Evolutionary conservation across 2,113 vertebrate species (phyloP).

Genomic region (Colossoma macropomum): DNA sequence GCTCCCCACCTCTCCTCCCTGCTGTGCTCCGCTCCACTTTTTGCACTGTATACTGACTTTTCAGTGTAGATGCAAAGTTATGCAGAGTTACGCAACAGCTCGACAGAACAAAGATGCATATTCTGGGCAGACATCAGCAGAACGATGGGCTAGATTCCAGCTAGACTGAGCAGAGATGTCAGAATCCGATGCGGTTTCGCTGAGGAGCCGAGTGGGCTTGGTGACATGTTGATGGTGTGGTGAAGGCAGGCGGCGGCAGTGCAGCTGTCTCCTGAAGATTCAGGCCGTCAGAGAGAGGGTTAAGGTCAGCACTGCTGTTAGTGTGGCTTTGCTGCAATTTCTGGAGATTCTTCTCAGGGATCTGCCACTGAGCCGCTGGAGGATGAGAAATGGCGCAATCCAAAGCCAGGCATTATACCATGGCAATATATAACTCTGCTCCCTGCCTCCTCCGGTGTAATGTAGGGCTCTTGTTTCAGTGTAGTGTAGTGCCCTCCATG

Average conservation of each 20-base stretch:
- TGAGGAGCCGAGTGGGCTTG: background rate
- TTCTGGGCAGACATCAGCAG: constrained; percentile 4
- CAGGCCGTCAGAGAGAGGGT: background rate
- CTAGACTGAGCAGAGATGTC: background rate
- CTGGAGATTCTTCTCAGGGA: background rate
- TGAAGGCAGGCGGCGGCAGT: background rate
- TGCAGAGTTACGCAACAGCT: background rate
- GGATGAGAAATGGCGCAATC: background rate
- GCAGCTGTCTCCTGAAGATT: background rate
- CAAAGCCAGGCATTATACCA: background rate
- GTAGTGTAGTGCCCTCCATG: background rate
- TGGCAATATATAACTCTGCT: background rate
- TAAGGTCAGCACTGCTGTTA: background rate
- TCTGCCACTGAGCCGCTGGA: background rate
- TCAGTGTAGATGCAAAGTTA: background rate
- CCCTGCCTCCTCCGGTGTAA: background rate
- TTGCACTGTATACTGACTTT: background rate
- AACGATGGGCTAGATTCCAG: background rate
- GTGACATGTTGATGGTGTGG: background rate
- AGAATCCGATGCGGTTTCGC: background rate
- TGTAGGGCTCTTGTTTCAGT: background rate
- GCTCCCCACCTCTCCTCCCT: background rate
- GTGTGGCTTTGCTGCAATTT: background rate
- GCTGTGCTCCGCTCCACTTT: background rate
- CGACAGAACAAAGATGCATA: background rate